These are phyloP conservation scores for Plotosus lineatus DNA, from an alignment of 2,113 vertebrate species.

Conservation along the genomic window DNA sequence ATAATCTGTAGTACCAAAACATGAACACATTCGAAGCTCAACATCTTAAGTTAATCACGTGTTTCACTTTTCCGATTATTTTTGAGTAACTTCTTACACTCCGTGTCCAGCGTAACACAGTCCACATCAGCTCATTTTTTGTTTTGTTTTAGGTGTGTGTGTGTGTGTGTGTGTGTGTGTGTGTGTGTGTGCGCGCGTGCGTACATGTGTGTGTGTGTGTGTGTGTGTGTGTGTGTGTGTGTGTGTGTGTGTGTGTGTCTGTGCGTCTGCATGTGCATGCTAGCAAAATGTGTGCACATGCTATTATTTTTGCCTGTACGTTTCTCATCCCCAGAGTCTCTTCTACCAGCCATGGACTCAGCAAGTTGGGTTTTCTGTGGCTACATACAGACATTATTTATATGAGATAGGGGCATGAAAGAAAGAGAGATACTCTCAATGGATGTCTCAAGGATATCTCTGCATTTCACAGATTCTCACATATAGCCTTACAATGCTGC, in stretches of 20 bases:
- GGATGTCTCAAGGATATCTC: slow-evolving; percentile 37
- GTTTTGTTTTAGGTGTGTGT: no score
- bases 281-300: neutral
- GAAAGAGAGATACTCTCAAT: slow-evolving; percentile 19
- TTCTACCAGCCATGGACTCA: slow-evolving; percentile 33
- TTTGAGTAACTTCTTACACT: neutral
- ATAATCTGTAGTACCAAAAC: slow-evolving; percentile 21
- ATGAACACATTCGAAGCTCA: neutral
- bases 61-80: neutral
- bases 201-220: no score
- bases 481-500: slow-evolving; percentile 61
- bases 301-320: slow-evolving; percentile 2
- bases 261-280: no score
- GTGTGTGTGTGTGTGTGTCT: no score
- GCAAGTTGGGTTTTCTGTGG: slow-evolving; percentile 27
- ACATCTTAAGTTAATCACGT: slow-evolving; percentile 9
- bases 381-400: slow-evolving; percentile 50
- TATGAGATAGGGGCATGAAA: slow-evolving; percentile 36
- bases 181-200: no score
- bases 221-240: no score
- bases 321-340: slow-evolving; percentile 14
- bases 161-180: no score
- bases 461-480: slow-evolving; percentile 49
- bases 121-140: slow-evolving; percentile 5
- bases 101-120: neutral